Base-by-base conservation (phyloP, 2,888 invertebrate species). In the Drosophila limbata region DNA sequence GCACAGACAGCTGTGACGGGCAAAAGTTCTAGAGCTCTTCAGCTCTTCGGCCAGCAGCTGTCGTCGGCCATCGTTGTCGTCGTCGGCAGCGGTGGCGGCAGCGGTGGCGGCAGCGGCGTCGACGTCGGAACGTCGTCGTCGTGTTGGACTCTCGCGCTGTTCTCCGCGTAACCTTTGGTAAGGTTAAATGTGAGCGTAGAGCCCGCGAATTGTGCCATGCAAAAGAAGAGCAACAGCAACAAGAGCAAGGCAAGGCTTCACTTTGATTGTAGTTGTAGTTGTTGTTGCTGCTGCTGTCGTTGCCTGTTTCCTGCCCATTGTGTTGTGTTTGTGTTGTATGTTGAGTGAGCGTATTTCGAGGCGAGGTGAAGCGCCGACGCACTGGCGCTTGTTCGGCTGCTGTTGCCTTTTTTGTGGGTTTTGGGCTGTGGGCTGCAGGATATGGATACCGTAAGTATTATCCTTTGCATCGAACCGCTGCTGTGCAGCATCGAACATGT, bases 161-260 rank as follows among this genome's bases (percentile, higher is more conserved):
- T 61, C 72, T 56, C 60, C 57, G 69, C 67, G 72, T 83, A 83
- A 83, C 83, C 83, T 83, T 84, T 83, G 74, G 63, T 84, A 86
- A 83, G 83, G 83, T 83, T 83, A 83, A 83, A 83, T 83, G 81
- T 79, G 72, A 83, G 72, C 84, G 55, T 53, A 60, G 76, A 69
- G 53, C 67, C 70, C 85, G 85, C 83, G 82, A 83, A 85, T 76
- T 80, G 80, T 82, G 81, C 81, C 82, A 79, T 69, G 69, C 70
- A 70, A 81, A 72, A 72, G 61, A 66, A 70, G 37, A 65, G 45
- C 44, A 65, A 48, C 47, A 65, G 40, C 44, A 45, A 66, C 74
- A 76, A 60, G 63, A 55, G 73, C 71, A 72, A 67, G 70, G 65
- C 77, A 73, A 76, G 73, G 77, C 77, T 72, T 66, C 60, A 73